Base-by-base conservation (phyloP, 2,797 vertebrate genomes). In the Hypotaenidia okinawae region DNA sequence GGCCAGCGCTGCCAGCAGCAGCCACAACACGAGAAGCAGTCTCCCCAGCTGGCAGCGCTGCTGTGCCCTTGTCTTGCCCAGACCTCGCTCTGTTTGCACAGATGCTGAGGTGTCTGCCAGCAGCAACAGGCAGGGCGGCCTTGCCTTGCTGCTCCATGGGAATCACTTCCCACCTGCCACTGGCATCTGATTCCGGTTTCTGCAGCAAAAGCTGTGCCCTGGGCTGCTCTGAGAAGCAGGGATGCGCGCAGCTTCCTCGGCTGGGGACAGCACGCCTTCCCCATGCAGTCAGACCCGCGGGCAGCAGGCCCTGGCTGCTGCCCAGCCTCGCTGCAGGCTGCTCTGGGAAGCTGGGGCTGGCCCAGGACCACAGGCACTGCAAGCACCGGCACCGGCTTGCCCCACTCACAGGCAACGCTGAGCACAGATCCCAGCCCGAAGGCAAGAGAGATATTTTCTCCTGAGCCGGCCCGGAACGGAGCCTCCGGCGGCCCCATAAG, bases 1-100 rank as follows among this genome's bases (percentile, higher is more conserved):
- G 55, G 62, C 12, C 78, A 52, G 62, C 41, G 3, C 8, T 41
- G 69, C 70, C 82, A 30, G 43, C 1, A 2, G 68, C 69, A 74
- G 13, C 19, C 4, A 2, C 2, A 10, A 8, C 28, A n/a, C 3
- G 8, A 25, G 45, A 37, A 54, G 37, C 25, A 7, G 30, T 15
- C 54, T 57, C 23, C 47, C 63, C 61, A 11, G 37, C 33, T 17
- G 62, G 58, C 67, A 84, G 43, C 62, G 21, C 17, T 17, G 1
- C 51, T 2, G 39, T 25, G 47, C 25, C 24, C 52, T 32, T n/a
- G 47, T 18, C 39, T 35, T 25, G 39, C 68, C 1, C 43, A 5
- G 39, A 15, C 59, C 47, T 35, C 1, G 0, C 19, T 25, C 23
- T 8, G 61, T 72, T 39, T 9, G 19, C n/a, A 33, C 45, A 61